These are phyloP conservation scores for Uloborus plumipes DNA, from an alignment of 2,888 invertebrate genomes.

Conservation along the genomic window DNA sequence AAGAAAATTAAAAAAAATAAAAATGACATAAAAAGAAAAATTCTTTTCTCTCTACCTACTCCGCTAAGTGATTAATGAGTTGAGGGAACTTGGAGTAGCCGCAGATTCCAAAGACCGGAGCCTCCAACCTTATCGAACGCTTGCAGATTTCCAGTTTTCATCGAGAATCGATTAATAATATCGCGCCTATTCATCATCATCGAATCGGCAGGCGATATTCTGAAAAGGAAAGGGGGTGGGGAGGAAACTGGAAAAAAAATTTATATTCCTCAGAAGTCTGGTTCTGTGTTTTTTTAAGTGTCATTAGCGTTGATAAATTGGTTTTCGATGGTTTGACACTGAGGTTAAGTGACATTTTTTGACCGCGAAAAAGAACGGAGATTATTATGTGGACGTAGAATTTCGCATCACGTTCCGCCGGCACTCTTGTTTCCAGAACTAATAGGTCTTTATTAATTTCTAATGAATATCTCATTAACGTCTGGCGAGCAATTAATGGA, in stretches of 20 bases:
- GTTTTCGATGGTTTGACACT: constrained; percentile 52
- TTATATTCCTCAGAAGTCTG: constrained; percentile 1
- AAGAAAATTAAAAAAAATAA: background rate
- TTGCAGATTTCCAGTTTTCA: constrained; percentile 55
- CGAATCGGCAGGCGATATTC: constrained; percentile 42
- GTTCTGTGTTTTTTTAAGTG: constrained; percentile 37
- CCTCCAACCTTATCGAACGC: constrained; percentile 56
- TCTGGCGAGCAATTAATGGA: background rate
- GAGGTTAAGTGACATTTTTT: constrained; percentile 60
- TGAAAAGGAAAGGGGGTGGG: constrained; percentile 2
- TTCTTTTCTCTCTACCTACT: constrained; percentile 17
- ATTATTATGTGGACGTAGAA: constrained; percentile 1
- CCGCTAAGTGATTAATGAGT: constrained; percentile 44
- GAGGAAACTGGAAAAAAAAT: background rate
- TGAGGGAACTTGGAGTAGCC: constrained; percentile 12
- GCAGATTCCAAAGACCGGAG: constrained; percentile 45
- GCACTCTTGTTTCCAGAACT: constrained; percentile 23
- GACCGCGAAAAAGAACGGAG: constrained; percentile 21
- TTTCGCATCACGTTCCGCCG: constrained; percentile 17
- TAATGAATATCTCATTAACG: constrained; percentile 33
- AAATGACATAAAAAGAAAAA: background rate
- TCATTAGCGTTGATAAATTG: constrained; percentile 60
- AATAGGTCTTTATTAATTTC: constrained; percentile 55
- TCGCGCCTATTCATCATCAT: constrained; percentile 60
- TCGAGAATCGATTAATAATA: constrained; percentile 63